Evolutionary conservation across 2,888 invertebrate species (phyloP), one percentile per base, ranked within the genome.

Genomic region (Cordilura impudica): DNA sequence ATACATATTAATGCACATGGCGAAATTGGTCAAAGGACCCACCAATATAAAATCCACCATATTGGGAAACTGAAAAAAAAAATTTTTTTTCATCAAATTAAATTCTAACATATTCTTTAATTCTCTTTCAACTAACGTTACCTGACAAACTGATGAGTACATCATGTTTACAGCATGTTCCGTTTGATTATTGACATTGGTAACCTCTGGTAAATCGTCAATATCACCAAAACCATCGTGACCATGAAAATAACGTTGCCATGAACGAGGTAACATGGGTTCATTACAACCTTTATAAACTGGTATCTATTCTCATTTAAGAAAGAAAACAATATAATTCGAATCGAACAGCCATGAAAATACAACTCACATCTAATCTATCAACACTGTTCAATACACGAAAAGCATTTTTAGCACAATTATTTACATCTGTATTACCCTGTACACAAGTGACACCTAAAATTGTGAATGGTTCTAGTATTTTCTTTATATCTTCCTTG

Each of bases 21-120:
- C 96, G 51, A 95, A 90, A 84, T 96, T 96, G 1, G 96, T 96
- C 35, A 96, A 87, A 0, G 96, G 93, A 2, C 94, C 96, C 26
- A 95, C 87, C 35, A 94, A 92, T 10, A 94, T 89, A 18, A 94
- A 86, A 0, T 92, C 91, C 19, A 94, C 89, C 84, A 93, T 86
- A 54, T 91, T 92, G 88, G 91, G 87, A 90, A 91, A 71, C 83
- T 85, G 71, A 71, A 82, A 82, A 69, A 23, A n/a, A 6, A 53
- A 71, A 6, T 21, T 8, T 21, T 14, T 23, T 14, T 16, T 29
- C 12, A 53, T 7, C 2, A 39, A 43, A 16, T 12, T 7, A 1
- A 51, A 51, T 35, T 53, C 2, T 6, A 43, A 51, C 1, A 45
- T 10, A 56, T 21, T 58, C 18, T 4, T 12, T 21, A 19, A 29